A percentile compares a stretch with the other conserved stretches of the same genome.
These are phyloP conservation scores for Bruchidius siliquastri DNA, from an alignment of 2,888 invertebrate species.

Conservation along the genomic window DNA sequence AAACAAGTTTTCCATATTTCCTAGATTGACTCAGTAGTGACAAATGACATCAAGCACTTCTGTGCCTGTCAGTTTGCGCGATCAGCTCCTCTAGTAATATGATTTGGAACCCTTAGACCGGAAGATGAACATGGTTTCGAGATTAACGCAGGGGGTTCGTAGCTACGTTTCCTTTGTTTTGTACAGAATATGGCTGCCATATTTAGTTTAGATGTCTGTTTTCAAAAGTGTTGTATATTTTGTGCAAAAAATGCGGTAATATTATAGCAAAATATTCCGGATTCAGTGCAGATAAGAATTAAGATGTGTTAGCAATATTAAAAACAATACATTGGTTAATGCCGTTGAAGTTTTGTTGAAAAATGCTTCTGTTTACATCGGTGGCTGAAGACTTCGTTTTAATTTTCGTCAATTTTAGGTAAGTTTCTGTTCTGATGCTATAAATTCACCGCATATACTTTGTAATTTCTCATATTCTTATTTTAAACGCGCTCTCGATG, in stretches of 20 bases:
- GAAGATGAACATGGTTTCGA: constrained; percentile 46
- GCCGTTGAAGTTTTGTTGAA: constrained; percentile 45
- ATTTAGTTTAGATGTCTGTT: constrained; percentile 79
- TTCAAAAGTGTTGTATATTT: constrained; percentile 54
- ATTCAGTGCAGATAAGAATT: constrained; percentile 43
- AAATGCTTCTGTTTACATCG: constrained; percentile 76
- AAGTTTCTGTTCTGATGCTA: constrained; percentile 26
- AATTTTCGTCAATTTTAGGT: constrained; percentile 60
- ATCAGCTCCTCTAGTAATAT: constrained; percentile 6
- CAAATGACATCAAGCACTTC: neutral
- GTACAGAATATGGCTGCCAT: constrained; percentile 81
- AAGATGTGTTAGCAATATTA: constrained; percentile 47
- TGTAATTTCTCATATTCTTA: neutral
- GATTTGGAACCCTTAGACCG: constrained; percentile 20
- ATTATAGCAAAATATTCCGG: constrained; percentile 40
- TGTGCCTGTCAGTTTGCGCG: neutral
- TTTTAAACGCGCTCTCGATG: neutral
- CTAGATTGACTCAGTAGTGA: too few species aligned
- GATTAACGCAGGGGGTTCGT: constrained; percentile 46
- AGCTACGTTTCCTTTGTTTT: constrained; percentile 64
- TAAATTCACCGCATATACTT: neutral
- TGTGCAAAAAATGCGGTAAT: constrained; percentile 40
- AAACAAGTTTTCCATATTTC: too few species aligned
- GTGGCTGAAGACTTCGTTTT: constrained; percentile 60
- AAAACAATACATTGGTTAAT: constrained; percentile 43